Conservation (phyloP, 2,113 vertebrate genomes). For the Siniperca chuatsi region DNA sequence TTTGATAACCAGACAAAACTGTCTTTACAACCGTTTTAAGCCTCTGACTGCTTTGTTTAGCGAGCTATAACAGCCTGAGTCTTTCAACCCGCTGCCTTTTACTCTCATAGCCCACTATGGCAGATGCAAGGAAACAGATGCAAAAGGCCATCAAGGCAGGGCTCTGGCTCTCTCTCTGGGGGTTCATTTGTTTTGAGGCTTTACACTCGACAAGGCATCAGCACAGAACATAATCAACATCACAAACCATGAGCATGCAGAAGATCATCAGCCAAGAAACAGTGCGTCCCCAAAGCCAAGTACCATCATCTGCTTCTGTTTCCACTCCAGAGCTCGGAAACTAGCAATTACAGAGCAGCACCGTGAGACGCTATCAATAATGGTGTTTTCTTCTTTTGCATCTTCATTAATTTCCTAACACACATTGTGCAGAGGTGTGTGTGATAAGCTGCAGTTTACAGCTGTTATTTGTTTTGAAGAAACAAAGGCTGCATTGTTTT, state of each 20-base stretch:
- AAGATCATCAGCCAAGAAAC: slow-evolving; percentile 35
- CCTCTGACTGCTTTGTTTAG: background rate
- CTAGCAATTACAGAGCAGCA: slow-evolving; percentile 17
- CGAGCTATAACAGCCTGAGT: background rate
- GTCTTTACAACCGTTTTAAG: background rate
- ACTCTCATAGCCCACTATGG: background rate
- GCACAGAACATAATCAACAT: slow-evolving; percentile 48
- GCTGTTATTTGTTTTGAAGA: slow-evolving; percentile 31
- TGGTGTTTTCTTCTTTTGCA: background rate
- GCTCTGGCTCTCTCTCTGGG: slow-evolving; percentile 15
- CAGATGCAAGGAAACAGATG: slow-evolving; percentile 52
- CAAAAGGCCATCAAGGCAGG: slow-evolving; percentile 32
- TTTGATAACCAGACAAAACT: background rate
- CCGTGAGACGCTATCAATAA: background rate
- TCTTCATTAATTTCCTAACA: slow-evolving; percentile 2
- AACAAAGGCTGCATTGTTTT: slow-evolving; percentile 5
- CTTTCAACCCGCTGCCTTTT: slow-evolving; percentile 17
- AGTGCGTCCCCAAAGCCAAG: slow-evolving; percentile 5
- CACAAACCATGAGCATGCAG: slow-evolving; percentile 23
- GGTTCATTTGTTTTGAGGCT: slow-evolving; percentile 53
- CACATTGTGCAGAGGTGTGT: background rate
- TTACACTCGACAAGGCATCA: slow-evolving; percentile 39
- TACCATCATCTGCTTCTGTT: slow-evolving; percentile 37
- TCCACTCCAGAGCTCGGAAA: slow-evolving; percentile 31
- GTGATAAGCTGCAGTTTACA: slow-evolving; percentile 17